Evolutionary conservation across 2,113 vertebrate genomes (phyloP).

Genomic region (Atlantisia rogersi): DNA sequence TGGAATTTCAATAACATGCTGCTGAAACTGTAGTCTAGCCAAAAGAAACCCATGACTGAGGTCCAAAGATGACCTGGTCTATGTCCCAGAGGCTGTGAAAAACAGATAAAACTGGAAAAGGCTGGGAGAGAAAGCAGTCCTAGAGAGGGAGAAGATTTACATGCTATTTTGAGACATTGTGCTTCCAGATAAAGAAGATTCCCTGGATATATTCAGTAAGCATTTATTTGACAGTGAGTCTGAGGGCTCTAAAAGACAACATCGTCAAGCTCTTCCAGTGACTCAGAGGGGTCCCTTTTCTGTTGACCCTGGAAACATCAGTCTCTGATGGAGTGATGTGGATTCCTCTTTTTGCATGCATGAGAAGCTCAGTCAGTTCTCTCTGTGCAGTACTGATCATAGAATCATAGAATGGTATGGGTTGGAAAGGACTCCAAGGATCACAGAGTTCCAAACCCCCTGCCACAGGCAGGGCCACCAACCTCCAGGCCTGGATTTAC

Average conservation of each 20-base stretch:
- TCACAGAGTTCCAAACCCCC: too few relatives aligned
- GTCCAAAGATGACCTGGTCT: neutral
- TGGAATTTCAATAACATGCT: neutral
- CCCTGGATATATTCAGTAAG: rapidly evolving
- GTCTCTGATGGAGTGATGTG: neutral
- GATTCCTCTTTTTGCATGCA: neutral
- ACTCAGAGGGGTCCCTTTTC: neutral
- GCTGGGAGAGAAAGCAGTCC: neutral
- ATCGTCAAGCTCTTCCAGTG: neutral
- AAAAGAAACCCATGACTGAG: neutral
- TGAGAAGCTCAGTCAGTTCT: neutral
- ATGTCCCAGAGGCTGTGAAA: neutral
- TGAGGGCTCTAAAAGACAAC: neutral
- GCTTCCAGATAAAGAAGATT: neutral
- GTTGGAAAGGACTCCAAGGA: too few relatives aligned
- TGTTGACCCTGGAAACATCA: neutral
- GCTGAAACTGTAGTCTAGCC: neutral
- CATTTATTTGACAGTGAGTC: neutral
- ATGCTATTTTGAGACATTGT: neutral
- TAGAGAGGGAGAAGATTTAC: neutral
- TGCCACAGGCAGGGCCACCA: too few relatives aligned
- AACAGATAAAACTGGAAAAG: neutral
- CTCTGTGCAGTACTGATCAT: neutral
- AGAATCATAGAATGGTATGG: too few relatives aligned
- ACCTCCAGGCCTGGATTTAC: too few relatives aligned